A percentile compares a stretch with the other conserved stretches of the same genome.
These are phyloP conservation scores for Palloptera scutellata DNA, from an alignment of 2,888 invertebrate species.

Conservation along the genomic window DNA sequence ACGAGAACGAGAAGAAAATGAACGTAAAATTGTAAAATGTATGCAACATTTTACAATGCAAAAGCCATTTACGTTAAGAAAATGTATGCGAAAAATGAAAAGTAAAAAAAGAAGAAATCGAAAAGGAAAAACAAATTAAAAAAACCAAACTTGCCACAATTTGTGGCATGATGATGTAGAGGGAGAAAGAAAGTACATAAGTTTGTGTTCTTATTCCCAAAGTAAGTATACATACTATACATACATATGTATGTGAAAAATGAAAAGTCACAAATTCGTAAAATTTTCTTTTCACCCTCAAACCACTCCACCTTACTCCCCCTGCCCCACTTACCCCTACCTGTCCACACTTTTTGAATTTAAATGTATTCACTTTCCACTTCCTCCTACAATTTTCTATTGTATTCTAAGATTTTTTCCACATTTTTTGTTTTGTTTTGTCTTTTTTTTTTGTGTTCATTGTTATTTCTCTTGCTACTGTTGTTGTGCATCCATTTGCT, in stretches of 20 bases:
- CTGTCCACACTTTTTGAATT: neutral
- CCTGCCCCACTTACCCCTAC: neutral
- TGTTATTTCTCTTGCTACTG: neutral
- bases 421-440: neutral
- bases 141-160: constrained; percentile 24
- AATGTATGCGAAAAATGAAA: constrained; percentile 18
- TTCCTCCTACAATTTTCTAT: constrained; percentile 21
- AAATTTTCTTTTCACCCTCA: neutral
- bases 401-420: constrained; percentile 8
- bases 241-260: constrained; percentile 58
- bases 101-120: constrained; percentile 24
- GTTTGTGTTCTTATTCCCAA: too few species aligned
- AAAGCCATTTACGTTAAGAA: constrained; percentile 29
- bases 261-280: constrained; percentile 50
- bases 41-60: constrained; percentile 36
- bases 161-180: constrained; percentile 7
- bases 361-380: constrained; percentile 17
- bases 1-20: neutral
- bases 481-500: neutral
- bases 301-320: neutral
- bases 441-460: neutral
- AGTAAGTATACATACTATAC: neutral
- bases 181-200: neutral
- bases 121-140: constrained; percentile 20
- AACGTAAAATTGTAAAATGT: constrained; percentile 27